Conservation (phyloP, 2,888 invertebrate genomes). For the Liodrosophila aerea region DNA sequence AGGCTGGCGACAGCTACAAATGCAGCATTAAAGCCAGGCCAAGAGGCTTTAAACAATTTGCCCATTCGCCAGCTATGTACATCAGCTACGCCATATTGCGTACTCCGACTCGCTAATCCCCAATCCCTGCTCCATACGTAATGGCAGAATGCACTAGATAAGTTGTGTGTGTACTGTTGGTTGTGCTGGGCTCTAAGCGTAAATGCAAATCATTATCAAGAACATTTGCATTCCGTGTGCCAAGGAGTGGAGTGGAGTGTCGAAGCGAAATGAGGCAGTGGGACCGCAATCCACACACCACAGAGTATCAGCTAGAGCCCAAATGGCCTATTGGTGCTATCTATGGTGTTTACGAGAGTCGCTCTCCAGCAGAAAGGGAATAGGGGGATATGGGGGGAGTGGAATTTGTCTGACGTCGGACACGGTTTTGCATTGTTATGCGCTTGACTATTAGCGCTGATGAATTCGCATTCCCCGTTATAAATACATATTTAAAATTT, state of each 20-base stretch:
- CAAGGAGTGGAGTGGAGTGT: background rate
- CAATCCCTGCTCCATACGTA: background rate
- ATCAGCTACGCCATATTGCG: no score
- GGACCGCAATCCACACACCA: conserved; percentile 31
- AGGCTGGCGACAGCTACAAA: conserved; percentile 6
- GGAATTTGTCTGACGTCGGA: conserved; percentile 3
- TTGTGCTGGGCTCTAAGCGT: conserved; percentile 29
- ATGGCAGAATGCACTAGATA: background rate
- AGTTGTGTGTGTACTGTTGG: conserved; percentile 14
- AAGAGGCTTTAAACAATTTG: conserved; percentile 29
- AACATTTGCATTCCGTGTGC: conserved; percentile 58
- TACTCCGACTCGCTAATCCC: no score
- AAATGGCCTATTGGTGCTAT: conserved; percentile 47
- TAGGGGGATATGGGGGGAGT: background rate
- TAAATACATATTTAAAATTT: conserved; percentile 53
- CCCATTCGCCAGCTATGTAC: conserved; percentile 7
- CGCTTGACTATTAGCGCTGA: conserved; percentile 53
- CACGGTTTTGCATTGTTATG: conserved; percentile 24
- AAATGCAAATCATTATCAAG: conserved; percentile 73
- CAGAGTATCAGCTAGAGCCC: conserved; percentile 26
- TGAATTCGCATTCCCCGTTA: conserved; percentile 52
- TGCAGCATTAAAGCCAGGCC: conserved; percentile 16
- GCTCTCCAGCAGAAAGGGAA: background rate
- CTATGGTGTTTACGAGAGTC: conserved; percentile 36
- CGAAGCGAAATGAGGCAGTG: background rate